Evolutionary conservation across 2,888 invertebrate species (phyloP), one percentile per base, ranked within the genome.

Genomic region (Lomographa bimaculata): DNA sequence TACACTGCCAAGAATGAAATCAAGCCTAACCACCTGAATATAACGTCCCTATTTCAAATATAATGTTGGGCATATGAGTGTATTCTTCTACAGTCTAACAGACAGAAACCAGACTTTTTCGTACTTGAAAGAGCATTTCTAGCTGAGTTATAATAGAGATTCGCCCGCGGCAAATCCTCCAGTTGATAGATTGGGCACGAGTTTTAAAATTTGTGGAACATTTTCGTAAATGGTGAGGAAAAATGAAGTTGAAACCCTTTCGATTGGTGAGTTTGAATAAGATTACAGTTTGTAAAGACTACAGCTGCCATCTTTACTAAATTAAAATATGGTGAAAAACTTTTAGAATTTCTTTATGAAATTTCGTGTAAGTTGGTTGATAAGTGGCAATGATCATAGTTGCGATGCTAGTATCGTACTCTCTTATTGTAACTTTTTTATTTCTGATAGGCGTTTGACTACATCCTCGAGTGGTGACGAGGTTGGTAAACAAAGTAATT

Each of bases 331-430:
- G n/a, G n/a, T n/a, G n/a, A n/a, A n/a, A n/a, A n/a, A 39, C 26
- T 41, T 60, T 21, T 43, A 49, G 54, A 25, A 18, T 18, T n/a
- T n/a, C n/a, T n/a, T n/a, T n/a, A n/a, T n/a, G 28, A 54, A 63
- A 60, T 55, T 54, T 34, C 55, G 54, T 58, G 57, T 48, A 32
- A 39, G 44, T 45, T 46, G 40, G 46, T 35, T 33, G 45, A 63
- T 58, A 55, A 60, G 49, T n/a, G n/a, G n/a, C n/a, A n/a, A n/a
- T n/a, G n/a, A n/a, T n/a, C n/a, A n/a, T n/a, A n/a, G n/a, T n/a
- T n/a, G n/a, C n/a, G n/a, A n/a, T n/a, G n/a, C n/a, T n/a, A n/a
- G n/a, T n/a, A n/a, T n/a, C n/a, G n/a, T n/a, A n/a, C n/a, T n/a
- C n/a, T n/a, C n/a, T n/a, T n/a, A n/a, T n/a, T n/a, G n/a, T n/a